Conservation (phyloP, 1,140 invertebrate genomes). For the Brachionus asplanchnoidis region DNA sequence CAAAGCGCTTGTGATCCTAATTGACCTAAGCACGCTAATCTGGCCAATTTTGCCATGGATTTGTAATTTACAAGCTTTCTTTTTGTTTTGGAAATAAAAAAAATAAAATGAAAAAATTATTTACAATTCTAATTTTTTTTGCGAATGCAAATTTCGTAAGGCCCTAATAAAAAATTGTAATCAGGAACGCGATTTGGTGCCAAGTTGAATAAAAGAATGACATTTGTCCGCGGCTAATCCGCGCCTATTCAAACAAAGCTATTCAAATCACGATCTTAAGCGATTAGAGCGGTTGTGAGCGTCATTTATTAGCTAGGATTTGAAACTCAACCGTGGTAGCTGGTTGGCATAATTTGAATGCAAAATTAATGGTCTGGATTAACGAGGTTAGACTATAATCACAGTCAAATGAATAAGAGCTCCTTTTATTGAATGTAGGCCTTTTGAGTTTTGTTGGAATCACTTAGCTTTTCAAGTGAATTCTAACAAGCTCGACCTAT, state of each 20-base stretch:
- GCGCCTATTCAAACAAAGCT: not conserved
- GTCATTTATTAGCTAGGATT: not conserved
- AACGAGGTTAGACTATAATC: not conserved
- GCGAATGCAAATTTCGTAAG: not conserved
- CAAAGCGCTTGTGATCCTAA: not conserved
- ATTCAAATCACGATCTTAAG: not conserved
- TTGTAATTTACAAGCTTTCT: not conserved
- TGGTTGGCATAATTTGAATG: not conserved
- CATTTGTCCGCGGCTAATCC: not conserved
- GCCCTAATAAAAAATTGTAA: not conserved
- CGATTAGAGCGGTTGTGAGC: not conserved
- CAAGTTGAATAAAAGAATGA: not conserved
- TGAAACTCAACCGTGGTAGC: not conserved
- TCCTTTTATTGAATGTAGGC: not conserved
- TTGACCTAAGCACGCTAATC: not conserved
- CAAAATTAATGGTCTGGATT: conserved; percentile 10
- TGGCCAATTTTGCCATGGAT: not conserved
- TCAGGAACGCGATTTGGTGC: not conserved
- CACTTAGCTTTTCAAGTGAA: conserved; percentile 11
- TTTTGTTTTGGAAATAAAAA: not conserved
- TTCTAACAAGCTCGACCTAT: not conserved
- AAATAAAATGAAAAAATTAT: not conserved
- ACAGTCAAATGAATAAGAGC: not conserved
- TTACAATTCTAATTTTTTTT: not conserved
- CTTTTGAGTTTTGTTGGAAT: not conserved